phyloP scores from a whole-genome alignment of 1,140 invertebrate species.

The Oreohelix idahoensis region DNA sequence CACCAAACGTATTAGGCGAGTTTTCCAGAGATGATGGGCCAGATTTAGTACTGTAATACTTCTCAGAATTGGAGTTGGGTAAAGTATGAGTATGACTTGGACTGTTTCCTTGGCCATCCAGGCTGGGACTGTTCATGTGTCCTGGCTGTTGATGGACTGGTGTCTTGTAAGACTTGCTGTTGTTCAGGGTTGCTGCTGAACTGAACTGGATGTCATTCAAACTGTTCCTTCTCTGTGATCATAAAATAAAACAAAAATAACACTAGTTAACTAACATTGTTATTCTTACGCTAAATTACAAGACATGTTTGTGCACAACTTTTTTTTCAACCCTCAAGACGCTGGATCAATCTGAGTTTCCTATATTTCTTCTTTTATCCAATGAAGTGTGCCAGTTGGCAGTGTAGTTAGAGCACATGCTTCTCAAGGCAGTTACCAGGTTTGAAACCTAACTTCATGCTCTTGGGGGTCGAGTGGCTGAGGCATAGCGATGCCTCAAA shows the following conservation, averaged over 20 bases:
- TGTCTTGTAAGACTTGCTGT: constrained; percentile 21
- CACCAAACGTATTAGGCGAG: not conserved
- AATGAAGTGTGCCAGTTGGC: too few relatives aligned
- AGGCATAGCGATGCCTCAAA: too few relatives aligned
- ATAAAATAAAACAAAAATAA: not conserved
- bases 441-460: too few relatives aligned
- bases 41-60: constrained; percentile 27
- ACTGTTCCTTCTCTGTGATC: not conserved
- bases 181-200: not conserved
- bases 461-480: too few relatives aligned
- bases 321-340: too few relatives aligned
- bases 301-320: too few relatives aligned
- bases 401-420: too few relatives aligned
- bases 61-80: constrained; percentile 31
- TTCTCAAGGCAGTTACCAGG: too few relatives aligned
- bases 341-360: too few relatives aligned
- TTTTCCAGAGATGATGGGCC: constrained; percentile 1
- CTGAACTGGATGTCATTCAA: not conserved
- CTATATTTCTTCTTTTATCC: too few relatives aligned
- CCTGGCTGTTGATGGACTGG: not conserved
- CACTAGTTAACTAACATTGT: too few relatives aligned
- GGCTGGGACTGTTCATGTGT: not conserved
- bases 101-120: not conserved
- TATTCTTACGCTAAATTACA: too few relatives aligned
- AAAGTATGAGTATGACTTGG: constrained; percentile 31